Conservation (phyloP, 2,113 vertebrate species). For the Strix uralensis region DNA sequence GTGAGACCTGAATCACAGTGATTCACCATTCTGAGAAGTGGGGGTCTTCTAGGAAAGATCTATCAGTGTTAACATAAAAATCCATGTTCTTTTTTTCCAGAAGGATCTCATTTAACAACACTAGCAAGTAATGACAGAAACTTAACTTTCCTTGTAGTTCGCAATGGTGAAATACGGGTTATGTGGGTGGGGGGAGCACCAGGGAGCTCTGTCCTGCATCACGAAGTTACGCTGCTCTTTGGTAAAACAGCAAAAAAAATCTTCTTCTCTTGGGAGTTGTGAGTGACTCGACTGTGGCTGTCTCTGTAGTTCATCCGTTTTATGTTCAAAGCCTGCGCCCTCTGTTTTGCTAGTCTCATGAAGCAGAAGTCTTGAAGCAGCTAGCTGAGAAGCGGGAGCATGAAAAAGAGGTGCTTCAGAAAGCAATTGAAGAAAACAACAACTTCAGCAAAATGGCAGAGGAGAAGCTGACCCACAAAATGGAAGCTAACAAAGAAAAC, state of each 20-base stretch:
- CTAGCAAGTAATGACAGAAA: not conserved
- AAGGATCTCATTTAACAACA: not conserved
- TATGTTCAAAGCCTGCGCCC: not conserved
- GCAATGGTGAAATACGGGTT: not conserved
- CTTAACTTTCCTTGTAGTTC: too few species aligned
- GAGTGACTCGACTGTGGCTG: fast-evolving
- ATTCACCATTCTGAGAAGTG: not conserved
- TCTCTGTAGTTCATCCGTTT: not conserved
- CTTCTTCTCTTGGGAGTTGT: fast-evolving
- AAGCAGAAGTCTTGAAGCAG: slow-evolving; percentile 91
- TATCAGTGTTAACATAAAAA: fast-evolving
- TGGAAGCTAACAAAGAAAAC: slow-evolving; percentile 97
- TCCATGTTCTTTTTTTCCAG: fast-evolving
- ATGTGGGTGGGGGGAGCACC: not conserved
- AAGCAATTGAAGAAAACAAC: slow-evolving; percentile 90
- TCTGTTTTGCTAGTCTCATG: slow-evolving; percentile 80
- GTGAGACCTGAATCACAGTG: not conserved
- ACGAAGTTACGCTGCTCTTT: fast-evolving
- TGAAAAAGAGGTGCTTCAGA: slow-evolving; percentile 94
- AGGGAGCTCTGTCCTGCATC: not conserved
- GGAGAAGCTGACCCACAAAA: slow-evolving; percentile 94
- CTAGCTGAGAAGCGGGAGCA: slow-evolving; percentile 94
- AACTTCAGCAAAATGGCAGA: slow-evolving; percentile 95
- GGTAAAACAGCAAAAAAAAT: too few species aligned
- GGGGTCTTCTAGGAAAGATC: not conserved